Evolutionary conservation across 2,113 vertebrate species (phyloP).

Genomic region (Dolichotis patagonum): DNA sequence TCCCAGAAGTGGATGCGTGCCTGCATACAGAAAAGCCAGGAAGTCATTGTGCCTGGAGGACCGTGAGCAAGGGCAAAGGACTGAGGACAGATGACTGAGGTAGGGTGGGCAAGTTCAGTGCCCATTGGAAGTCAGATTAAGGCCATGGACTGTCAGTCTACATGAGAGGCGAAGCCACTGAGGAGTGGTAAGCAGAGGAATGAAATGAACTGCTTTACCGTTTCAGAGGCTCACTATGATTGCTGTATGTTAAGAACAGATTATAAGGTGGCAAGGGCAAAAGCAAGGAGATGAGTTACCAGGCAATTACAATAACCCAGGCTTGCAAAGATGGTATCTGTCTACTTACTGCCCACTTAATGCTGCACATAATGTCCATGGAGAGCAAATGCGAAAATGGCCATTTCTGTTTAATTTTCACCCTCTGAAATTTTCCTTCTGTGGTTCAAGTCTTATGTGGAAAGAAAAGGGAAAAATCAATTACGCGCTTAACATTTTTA

Average conservation of each 20-base stretch:
- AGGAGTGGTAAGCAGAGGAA: neutral
- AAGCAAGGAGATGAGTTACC: neutral
- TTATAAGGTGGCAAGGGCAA: neutral
- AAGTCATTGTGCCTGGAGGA: neutral
- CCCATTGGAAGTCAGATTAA: neutral
- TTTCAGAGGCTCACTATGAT: neutral
- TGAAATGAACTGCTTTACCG: neutral
- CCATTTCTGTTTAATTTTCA: neutral
- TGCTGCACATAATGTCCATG: neutral
- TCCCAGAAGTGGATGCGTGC: neutral
- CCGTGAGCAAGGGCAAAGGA: neutral
- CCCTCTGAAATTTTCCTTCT: neutral
- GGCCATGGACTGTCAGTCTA: neutral
- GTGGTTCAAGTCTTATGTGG: neutral
- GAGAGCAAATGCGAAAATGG: neutral
- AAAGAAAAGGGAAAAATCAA: neutral
- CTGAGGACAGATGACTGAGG: neutral
- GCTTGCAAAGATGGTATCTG: neutral
- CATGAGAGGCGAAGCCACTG: neutral
- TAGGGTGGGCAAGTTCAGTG: fast-evolving
- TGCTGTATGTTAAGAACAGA: neutral
- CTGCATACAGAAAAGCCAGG: neutral
- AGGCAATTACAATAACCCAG: neutral
- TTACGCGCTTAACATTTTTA: neutral
- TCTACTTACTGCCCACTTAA: neutral